These are phyloP conservation scores for Diachrysia chrysitis DNA, from an alignment of 2,888 invertebrate genomes.

Conservation along the genomic window DNA sequence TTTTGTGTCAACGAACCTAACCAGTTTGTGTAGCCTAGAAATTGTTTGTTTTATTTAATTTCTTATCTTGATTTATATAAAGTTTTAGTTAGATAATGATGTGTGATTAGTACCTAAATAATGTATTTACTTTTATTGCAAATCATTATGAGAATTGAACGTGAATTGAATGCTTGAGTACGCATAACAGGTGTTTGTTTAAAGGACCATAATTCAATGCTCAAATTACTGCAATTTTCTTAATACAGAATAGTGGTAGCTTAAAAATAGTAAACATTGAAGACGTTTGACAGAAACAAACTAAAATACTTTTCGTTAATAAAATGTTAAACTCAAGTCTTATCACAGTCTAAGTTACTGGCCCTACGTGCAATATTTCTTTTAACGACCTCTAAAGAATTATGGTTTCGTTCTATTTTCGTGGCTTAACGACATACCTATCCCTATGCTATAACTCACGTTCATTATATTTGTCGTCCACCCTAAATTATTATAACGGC, in stretches of 20 bases:
- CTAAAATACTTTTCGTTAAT: background rate
- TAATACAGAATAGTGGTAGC: too few relatives aligned
- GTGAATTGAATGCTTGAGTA: too few relatives aligned
- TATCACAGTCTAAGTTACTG: background rate
- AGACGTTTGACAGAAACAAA: background rate
- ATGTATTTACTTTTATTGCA: too few relatives aligned
- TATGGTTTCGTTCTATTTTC: conserved; percentile 43
- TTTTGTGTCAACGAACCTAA: conserved; percentile 75
- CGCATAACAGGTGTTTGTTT: too few relatives aligned
- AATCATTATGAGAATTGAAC: too few relatives aligned
- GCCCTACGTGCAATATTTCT: background rate
- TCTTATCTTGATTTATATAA: background rate
- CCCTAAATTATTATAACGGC: conserved; percentile 61
- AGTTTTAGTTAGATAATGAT: conserved; percentile 5
- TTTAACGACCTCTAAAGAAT: conserved; percentile 17
- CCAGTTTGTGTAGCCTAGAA: conserved; percentile 68
- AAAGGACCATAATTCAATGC: too few relatives aligned
- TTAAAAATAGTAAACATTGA: background rate
- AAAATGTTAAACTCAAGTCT: background rate
- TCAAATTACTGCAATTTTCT: too few relatives aligned
- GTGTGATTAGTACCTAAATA: background rate
- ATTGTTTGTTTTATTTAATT: conserved; percentile 34
- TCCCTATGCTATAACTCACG: conserved; percentile 44
- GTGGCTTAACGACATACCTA: conserved; percentile 35
- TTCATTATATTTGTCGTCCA: conserved; percentile 54